Evolutionary conservation across 2,797 vertebrate genomes (phyloP).

Genomic region (Gymnothorax javanicus): DNA sequence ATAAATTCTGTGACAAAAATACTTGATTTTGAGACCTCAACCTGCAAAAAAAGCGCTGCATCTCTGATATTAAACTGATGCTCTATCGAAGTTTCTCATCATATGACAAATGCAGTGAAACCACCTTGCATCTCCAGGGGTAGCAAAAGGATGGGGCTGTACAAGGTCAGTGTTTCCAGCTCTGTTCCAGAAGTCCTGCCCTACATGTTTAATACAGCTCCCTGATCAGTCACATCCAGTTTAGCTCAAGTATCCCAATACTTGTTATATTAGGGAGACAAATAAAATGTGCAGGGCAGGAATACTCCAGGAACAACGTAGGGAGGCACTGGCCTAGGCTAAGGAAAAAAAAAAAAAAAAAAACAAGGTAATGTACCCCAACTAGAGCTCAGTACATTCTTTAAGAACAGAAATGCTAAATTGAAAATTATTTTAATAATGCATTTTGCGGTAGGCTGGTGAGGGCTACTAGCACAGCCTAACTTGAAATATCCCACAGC

Average conservation of each 20-base stretch:
- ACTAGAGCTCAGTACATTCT: neutral
- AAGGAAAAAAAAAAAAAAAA: neutral
- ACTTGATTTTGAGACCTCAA: neutral
- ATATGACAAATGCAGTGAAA: neutral
- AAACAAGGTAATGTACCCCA: neutral
- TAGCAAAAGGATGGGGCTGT: neutral
- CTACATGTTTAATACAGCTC: no score
- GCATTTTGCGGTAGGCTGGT: neutral
- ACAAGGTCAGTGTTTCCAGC: neutral
- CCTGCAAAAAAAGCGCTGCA: neutral
- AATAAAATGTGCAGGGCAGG: no score
- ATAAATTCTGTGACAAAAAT: neutral
- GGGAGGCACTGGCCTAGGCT: neutral
- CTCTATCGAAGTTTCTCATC: neutral
- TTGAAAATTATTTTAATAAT: neutral
- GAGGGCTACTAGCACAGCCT: neutral
- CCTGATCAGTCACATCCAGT: no score
- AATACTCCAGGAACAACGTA: no score
- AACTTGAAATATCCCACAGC: neutral
- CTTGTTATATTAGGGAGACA: no score
- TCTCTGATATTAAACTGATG: neutral
- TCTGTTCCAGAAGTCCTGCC: no score
- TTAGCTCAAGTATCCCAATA: no score
- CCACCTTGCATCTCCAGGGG: neutral
- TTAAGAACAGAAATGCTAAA: neutral